A percentile compares a stretch with the other conserved stretches of the same genome.
Evolutionary conservation across 1,140 invertebrate species (phyloP).

Genomic region (Brachionus asplanchnoidis): DNA sequence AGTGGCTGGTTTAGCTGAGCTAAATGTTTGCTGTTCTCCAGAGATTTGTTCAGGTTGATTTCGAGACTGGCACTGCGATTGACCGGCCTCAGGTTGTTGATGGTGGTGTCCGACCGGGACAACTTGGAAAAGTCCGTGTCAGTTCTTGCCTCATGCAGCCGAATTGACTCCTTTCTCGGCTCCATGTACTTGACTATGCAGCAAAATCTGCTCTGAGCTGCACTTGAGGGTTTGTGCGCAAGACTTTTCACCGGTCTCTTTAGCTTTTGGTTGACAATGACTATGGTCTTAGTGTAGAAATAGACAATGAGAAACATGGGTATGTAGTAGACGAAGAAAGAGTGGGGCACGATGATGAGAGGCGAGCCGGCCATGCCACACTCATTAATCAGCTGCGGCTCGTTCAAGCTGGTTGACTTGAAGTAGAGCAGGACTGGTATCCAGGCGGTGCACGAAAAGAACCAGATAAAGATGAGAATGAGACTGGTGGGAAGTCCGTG

Average conservation of each 20-base stretch:
- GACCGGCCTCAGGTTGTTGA: neutral
- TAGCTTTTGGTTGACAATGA: constrained; percentile 21
- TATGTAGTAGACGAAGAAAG: constrained; percentile 18
- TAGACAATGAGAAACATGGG: constrained; percentile 38
- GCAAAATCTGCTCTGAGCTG: neutral
- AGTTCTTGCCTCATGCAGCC: neutral
- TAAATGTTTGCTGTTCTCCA: constrained; percentile 18
- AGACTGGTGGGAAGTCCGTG: constrained; percentile 4
- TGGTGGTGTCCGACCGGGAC: neutral
- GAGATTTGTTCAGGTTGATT: neutral
- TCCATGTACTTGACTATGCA: neutral
- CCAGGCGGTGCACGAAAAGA: constrained; percentile 22
- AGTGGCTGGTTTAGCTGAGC: neutral
- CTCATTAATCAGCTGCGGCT: neutral
- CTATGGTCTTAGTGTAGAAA: constrained; percentile 32
- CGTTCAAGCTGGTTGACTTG: neutral
- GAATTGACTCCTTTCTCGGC: neutral
- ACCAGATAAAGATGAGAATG: constrained; percentile 34
- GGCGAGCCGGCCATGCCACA: neutral
- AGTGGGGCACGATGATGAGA: constrained; percentile 15
- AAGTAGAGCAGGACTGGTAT: constrained; percentile 21
- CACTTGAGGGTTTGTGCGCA: neutral
- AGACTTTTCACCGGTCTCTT: neutral
- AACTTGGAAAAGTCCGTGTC: neutral
- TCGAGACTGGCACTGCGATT: neutral